These are phyloP conservation scores for Edolisoma coerulescens DNA, from an alignment of 2,113 vertebrate species.

Conservation along the genomic window DNA sequence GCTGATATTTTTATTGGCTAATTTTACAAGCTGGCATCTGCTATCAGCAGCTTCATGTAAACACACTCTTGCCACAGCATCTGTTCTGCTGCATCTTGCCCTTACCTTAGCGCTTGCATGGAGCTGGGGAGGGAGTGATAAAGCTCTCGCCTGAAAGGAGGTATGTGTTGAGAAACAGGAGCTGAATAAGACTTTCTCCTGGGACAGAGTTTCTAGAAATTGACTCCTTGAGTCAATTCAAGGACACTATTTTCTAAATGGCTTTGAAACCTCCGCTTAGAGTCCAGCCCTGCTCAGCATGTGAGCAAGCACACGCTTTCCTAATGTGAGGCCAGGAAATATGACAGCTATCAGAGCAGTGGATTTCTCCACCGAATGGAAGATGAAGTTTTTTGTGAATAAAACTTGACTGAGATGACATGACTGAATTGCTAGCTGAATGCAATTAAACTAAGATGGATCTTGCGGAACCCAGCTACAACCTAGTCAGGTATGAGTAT, in stretches of 20 bases:
- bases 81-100: slow-evolving; percentile 64
- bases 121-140: slow-evolving; percentile 43
- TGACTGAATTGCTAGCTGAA: neutral
- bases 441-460: neutral
- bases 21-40: slow-evolving; percentile 67
- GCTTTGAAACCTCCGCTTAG: neutral
- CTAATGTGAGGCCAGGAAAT: neutral
- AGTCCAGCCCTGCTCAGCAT: neutral
- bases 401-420: neutral
- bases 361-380: neutral
- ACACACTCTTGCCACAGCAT: slow-evolving; percentile 66
- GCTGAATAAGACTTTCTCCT: neutral
- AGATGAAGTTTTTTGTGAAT: neutral
- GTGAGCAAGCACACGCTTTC: neutral
- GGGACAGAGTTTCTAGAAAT: neutral
- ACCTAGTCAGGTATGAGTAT: neutral
- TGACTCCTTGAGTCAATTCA: neutral
- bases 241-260: neutral
- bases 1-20: slow-evolving; percentile 59
- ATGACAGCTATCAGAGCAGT: neutral
- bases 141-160: slow-evolving; percentile 25
- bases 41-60: slow-evolving; percentile 64
- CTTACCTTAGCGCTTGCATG: slow-evolving; percentile 10
- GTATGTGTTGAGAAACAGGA: slow-evolving; percentile 23
- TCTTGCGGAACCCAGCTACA: neutral